Evolutionary conservation across 2,888 invertebrate species (phyloP).

Genomic region (Chorisops tibialis): DNA sequence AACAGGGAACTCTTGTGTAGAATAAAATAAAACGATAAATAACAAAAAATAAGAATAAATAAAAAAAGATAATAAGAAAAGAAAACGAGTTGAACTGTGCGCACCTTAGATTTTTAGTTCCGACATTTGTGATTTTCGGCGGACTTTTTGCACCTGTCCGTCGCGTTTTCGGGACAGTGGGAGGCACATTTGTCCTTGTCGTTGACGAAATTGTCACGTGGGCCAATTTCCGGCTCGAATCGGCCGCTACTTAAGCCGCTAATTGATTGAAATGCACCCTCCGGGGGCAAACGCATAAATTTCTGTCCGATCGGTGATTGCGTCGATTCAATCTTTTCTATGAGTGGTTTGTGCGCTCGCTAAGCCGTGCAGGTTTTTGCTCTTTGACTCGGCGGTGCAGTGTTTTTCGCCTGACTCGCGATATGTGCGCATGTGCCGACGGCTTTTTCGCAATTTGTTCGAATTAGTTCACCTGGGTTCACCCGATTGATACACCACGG

Average conservation of each 20-base stretch:
- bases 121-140: constrained; percentile 11
- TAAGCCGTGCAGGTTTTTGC: no score
- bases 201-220: constrained; percentile 14
- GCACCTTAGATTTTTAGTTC: constrained; percentile 2
- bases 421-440: not conserved
- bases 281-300: constrained; percentile 16
- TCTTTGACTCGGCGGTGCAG: not conserved
- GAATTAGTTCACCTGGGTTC: no score
- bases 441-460: not conserved
- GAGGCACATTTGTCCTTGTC: constrained; percentile 4
- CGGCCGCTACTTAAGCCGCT: not conserved
- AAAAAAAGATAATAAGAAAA: constrained; percentile 4
- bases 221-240: not conserved
- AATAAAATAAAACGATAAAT: not conserved
- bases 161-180: not conserved
- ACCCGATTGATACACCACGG: no score
- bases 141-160: constrained; percentile 15
- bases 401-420: not conserved
- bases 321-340: constrained; percentile 7
- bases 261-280: constrained; percentile 20
- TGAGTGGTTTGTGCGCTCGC: not conserved
- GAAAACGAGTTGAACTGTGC: not conserved
- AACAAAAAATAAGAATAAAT: not conserved
- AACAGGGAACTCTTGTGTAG: not conserved
- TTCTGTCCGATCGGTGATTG: not conserved